Evolutionary conservation across 2,113 vertebrate genomes (phyloP).

Genomic region (Macquaria ambigua): DNA sequence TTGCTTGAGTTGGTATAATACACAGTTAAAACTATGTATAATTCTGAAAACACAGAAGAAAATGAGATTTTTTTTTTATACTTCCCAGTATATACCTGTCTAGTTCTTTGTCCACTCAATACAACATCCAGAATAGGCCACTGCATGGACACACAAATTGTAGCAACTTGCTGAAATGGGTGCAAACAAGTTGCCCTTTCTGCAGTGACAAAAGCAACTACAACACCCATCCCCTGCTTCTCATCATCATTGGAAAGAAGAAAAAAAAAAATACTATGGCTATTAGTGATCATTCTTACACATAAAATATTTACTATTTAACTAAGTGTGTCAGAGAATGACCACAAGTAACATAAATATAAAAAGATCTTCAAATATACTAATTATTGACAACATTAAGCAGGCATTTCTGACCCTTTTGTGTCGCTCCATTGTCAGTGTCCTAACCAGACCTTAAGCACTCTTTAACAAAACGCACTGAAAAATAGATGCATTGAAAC

Average conservation of each 20-base stretch:
- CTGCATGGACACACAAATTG: conserved; percentile 1
- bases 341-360: conserved; percentile 63
- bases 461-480: conserved; percentile 52
- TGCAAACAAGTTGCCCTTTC: conserved; percentile 25
- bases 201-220: conserved; percentile 37
- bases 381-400: conserved; percentile 55
- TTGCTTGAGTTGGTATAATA: conserved; percentile 10
- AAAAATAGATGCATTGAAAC: conserved; percentile 74
- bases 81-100: background rate
- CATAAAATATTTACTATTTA: conserved; percentile 34
- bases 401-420: conserved; percentile 35
- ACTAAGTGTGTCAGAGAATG: conserved; percentile 16
- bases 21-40: conserved; percentile 10
- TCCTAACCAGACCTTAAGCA: conserved; percentile 20
- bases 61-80: background rate
- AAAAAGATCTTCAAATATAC: conserved; percentile 51
- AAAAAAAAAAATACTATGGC: conserved; percentile 24
- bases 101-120: background rate
- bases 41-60: background rate
- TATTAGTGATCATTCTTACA: conserved; percentile 54
- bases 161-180: conserved; percentile 5
- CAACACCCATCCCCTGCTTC: background rate
- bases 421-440: conserved; percentile 38
- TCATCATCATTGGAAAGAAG: background rate
- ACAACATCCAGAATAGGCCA: conserved; percentile 17